Evolutionary conservation across 2,113 vertebrate species (phyloP).

Genomic region (Tichodroma muraria): DNA sequence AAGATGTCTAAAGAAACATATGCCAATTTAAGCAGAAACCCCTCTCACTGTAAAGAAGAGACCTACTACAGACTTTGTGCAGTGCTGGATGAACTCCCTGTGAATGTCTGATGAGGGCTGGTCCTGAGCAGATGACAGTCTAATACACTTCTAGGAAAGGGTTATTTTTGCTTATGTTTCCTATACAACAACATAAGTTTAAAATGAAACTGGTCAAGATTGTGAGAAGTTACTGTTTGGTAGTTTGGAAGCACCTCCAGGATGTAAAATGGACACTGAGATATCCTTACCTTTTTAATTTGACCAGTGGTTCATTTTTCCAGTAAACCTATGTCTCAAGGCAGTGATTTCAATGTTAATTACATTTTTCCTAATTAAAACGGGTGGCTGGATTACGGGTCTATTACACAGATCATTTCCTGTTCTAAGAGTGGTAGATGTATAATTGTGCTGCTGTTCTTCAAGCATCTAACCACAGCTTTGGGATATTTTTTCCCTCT

Average conservation of each 20-base stretch:
- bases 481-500: not conserved
- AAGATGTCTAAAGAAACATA: not conserved
- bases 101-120: not conserved
- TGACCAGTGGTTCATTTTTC: not conserved
- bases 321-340: not conserved
- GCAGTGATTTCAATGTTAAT: conserved; percentile 16
- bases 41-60: not conserved
- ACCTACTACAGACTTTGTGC: not conserved
- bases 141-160: not conserved
- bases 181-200: not conserved
- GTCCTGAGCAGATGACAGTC: not conserved
- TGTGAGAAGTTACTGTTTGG: not conserved
- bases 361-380: conserved; percentile 2
- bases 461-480: not conserved
- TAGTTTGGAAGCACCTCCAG: not conserved
- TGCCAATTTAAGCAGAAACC: not conserved
- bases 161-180: not conserved
- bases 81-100: not conserved
- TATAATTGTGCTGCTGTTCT: not conserved
- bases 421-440: not conserved
- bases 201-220: not conserved
- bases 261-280: not conserved
- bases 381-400: not conserved
- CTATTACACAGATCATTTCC: conserved; percentile 36
- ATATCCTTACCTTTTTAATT: not conserved